These are phyloP conservation scores for Macroglossus sobrinus DNA, from an alignment of 2,113 vertebrate species.

Conservation along the genomic window DNA sequence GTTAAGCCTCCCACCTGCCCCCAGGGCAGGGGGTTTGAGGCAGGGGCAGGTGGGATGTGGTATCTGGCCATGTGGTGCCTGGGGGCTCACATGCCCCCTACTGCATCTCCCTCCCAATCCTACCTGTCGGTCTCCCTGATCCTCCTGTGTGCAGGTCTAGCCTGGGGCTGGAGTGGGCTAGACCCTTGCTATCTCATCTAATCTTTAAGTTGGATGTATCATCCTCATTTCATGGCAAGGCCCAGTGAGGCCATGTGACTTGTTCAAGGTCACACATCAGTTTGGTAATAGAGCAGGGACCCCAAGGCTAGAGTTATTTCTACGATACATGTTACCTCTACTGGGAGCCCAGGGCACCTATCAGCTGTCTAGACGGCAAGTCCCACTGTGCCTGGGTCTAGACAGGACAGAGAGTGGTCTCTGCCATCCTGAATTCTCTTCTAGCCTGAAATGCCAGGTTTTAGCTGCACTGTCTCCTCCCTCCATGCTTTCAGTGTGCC, in stretches of 20 bases:
- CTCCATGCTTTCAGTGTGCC: accelerated
- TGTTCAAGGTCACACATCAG: background rate
- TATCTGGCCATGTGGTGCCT: background rate
- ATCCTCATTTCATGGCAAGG: background rate
- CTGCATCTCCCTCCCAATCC: background rate
- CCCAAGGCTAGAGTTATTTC: background rate
- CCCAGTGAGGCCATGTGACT: background rate
- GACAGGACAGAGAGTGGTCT: background rate
- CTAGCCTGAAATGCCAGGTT: background rate
- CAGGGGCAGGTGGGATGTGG: background rate
- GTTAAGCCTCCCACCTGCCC: background rate
- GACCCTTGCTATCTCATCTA: too few species aligned
- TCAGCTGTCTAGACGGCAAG: background rate
- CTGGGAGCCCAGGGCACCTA: background rate
- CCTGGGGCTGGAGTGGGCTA: background rate
- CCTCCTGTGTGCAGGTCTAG: background rate
- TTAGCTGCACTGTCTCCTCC: background rate
- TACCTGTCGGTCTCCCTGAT: background rate
- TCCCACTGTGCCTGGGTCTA: background rate
- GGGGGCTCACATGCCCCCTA: background rate
- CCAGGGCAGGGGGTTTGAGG: background rate
- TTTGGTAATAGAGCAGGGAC: background rate
- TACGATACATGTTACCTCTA: background rate
- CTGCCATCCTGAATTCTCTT: accelerated
- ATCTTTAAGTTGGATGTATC: background rate